Percentiles rank a stretch among this genome's conserved stretches.
phyloP scores from a whole-genome alignment of 2,888 invertebrate genomes.

The Ligdia adustata region DNA sequence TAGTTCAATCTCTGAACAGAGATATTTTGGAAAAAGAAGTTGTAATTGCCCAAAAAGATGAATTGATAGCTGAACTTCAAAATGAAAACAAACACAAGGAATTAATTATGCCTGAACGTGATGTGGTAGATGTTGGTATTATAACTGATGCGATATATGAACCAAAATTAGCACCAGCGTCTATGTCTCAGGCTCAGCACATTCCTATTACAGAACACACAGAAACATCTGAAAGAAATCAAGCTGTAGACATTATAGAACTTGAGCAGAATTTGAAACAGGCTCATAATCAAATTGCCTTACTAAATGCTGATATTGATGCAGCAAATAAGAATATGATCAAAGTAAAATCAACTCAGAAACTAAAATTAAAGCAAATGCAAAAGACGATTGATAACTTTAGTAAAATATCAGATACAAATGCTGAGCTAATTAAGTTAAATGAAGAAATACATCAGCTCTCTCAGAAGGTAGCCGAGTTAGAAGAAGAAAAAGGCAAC shows the following conservation, averaged over 20 bases:
- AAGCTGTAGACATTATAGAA: constrained; percentile 42
- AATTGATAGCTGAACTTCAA: constrained; percentile 64
- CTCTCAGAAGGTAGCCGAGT: constrained; percentile 90
- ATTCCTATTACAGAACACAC: constrained; percentile 28
- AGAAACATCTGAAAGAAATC: constrained; percentile 33
- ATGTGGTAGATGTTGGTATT: constrained; percentile 54
- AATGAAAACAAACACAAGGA: constrained; percentile 37
- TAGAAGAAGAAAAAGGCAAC: constrained; percentile 96
- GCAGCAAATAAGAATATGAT: constrained; percentile 90
- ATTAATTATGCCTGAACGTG: constrained; percentile 33
- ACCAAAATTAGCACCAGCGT: constrained; percentile 26
- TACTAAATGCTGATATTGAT: constrained; percentile 88
- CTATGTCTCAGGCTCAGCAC: constrained; percentile 24
- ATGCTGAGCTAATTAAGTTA: constrained; percentile 87
- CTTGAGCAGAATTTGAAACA: constrained; percentile 73
- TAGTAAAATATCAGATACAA: constrained; percentile 87
- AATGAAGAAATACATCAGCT: constrained; percentile 85
- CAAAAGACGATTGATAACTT: constrained; percentile 89
- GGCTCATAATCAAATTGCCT: constrained; percentile 71
- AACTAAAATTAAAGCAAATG: constrained; percentile 89
- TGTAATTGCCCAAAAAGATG: constrained; percentile 71
- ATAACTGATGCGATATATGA: constrained; percentile 46
- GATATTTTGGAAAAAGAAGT: constrained; percentile 77
- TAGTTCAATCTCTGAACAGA: constrained; percentile 76
- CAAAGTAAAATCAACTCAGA: constrained; percentile 89